A percentile compares a stretch with the other conserved stretches of the same genome.
phyloP scores from a whole-genome alignment of 2,113 vertebrate species.

The Eupsittula cactorum region DNA sequence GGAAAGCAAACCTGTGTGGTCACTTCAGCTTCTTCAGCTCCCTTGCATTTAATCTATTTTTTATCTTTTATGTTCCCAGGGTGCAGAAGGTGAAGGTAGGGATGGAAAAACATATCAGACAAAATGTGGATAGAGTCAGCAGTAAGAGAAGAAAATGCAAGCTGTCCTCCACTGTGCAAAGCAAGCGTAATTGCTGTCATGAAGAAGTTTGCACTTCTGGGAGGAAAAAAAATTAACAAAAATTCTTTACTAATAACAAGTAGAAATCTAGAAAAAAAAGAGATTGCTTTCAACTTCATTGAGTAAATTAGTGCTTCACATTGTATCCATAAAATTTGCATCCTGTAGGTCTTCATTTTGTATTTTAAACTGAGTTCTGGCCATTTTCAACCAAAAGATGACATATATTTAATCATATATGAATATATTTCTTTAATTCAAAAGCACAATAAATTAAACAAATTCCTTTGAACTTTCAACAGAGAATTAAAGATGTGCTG shows the following conservation, averaged over 20 bases:
- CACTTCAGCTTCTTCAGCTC: not conserved
- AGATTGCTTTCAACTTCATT: not conserved
- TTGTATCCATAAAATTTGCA: not conserved
- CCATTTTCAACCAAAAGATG: not conserved
- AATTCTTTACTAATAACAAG: not conserved
- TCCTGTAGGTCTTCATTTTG: not conserved
- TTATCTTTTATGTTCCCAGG: slow-evolving; percentile 15
- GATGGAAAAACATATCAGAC: slow-evolving; percentile 33
- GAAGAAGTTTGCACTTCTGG: not conserved
- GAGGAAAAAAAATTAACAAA: slow-evolving; percentile 1
- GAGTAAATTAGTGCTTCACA: not conserved
- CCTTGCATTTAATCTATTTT: slow-evolving; percentile 42
- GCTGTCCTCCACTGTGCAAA: slow-evolving; percentile 45
- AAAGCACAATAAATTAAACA: not conserved
- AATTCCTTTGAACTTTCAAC: not conserved
- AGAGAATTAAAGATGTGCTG: not conserved
- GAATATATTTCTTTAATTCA: not conserved
- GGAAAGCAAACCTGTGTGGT: not conserved
- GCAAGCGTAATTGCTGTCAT: slow-evolving; percentile 4
- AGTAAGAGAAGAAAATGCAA: slow-evolving; percentile 35
- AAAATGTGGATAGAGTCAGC: slow-evolving; percentile 55
- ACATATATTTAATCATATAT: not conserved
- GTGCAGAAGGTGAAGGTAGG: slow-evolving; percentile 32
- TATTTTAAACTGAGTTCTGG: not conserved
- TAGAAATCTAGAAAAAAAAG: not conserved